Base-by-base conservation (phyloP, 1,140 invertebrate species). In the Eufriesea mexicana region DNA sequence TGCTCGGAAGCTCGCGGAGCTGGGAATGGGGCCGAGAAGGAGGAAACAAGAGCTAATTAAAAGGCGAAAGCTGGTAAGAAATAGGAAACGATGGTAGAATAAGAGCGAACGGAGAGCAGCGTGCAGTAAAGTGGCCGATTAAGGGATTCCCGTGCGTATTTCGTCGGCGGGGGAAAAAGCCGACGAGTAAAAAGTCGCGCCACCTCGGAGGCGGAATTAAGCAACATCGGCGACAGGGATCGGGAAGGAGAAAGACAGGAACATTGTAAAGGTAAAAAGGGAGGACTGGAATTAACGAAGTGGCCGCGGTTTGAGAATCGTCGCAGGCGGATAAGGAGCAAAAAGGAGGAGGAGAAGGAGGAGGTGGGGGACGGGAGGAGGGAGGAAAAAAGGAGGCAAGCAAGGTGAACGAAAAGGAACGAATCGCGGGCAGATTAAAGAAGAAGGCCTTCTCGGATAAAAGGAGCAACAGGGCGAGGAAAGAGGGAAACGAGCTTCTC, bases 391-490 rank as follows among this genome's bases (percentile, higher is more conserved):
- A 72, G n/a, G 18, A 18, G n/a, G 25, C 5, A n/a, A n/a, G 35
- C 28, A 42, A 57, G 57, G 70, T 45, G 35, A 80, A 71, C 57
- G 68, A 79, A 64, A 84, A 64, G 59, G 66, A 72, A 83, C 49
- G 74, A 79, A 79, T 71, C 70, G 76, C 79, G 61, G 79, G 16
- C n/a, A 75, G 79, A 82, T 82, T 76, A 82, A 84, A 73, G 70
- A 64, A 51, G 51, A 75, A 59, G 55, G 6, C 71, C 59, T 42
- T 70, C 62, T 71, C 18, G 28, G 16, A 42, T 14, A 64, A 68
- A 82, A 78, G 28, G 49, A 71, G 75, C 75, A 77, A 71, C 66
- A 18, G 20, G 42, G 35, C 0, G 20, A 47, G 14, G 42, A 18
- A 66, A n/a, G 55, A 62, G 54, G 62, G 59, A 66, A 67, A 66